phyloP scores from a whole-genome alignment of 2,113 vertebrate species.

The Varanus salvator region DNA sequence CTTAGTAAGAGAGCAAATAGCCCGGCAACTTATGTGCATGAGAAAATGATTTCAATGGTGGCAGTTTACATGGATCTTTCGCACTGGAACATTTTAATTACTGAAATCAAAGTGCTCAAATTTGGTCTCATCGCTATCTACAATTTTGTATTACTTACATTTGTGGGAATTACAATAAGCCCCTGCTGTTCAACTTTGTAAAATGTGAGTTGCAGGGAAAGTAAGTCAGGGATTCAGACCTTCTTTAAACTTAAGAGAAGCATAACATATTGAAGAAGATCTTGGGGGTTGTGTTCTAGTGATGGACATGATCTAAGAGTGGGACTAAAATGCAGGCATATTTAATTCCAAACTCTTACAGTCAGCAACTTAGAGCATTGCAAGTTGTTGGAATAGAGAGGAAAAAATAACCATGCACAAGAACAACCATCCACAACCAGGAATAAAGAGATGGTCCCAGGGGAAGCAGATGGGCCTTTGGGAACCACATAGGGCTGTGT shows the following conservation, averaged over 20 bases:
- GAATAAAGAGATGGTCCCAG: too few species aligned
- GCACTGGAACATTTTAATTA: neutral
- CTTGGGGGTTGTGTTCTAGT: too few species aligned
- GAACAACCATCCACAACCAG: too few species aligned
- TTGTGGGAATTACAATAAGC: neutral
- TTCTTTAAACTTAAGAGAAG: too few species aligned
- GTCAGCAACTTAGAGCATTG: too few species aligned
- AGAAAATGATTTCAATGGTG: slow-evolving; percentile 43
- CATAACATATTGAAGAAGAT: too few species aligned
- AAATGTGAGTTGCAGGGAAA: neutral
- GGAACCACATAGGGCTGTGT: neutral
- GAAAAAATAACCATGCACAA: too few species aligned
- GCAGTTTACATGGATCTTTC: neutral
- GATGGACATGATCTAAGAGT: too few species aligned
- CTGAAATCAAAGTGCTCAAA: neutral
- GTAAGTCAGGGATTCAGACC: neutral
- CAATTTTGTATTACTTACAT: neutral
- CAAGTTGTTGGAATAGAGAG: too few species aligned
- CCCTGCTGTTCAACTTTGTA: neutral
- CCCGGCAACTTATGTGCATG: neutral
- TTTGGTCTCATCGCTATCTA: neutral
- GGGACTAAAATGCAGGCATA: too few species aligned
- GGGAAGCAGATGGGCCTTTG: too few species aligned
- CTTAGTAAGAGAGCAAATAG: neutral
- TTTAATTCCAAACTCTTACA: too few species aligned